A percentile compares a stretch with the other conserved stretches of the same genome.
Evolutionary conservation across 2,888 invertebrate genomes (phyloP).

Genomic region (Drosophila kuntzei): DNA sequence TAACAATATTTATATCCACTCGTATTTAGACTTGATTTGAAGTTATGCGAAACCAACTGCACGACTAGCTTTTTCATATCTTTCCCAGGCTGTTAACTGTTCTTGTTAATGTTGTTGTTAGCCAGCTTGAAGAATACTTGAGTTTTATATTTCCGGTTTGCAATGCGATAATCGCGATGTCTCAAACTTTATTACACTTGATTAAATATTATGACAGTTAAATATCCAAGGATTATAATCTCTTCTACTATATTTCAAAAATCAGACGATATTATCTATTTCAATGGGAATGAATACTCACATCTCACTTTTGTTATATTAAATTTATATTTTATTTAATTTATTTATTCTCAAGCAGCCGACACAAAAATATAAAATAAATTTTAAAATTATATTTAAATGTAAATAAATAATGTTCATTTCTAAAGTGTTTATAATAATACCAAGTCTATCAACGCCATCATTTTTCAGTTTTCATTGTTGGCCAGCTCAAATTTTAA

Average conservation of each 20-base stretch:
- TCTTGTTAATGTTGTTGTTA: slow-evolving; percentile 6
- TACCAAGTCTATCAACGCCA: background rate
- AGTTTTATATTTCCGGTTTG: slow-evolving; percentile 42
- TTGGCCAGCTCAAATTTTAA: background rate
- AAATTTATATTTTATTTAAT: no score
- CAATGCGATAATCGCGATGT: background rate
- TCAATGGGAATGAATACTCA: background rate
- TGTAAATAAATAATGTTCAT: background rate
- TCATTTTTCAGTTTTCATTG: background rate
- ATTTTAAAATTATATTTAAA: no score
- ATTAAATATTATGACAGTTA: background rate
- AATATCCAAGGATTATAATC: background rate
- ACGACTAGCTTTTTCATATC: slow-evolving; percentile 22
- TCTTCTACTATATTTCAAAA: background rate
- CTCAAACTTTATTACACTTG: background rate
- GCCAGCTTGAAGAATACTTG: background rate
- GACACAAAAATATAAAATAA: no score
- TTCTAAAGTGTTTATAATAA: background rate
- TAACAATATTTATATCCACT: slow-evolving; percentile 61
- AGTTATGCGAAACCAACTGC: slow-evolving; percentile 63
- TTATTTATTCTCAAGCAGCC: no score
- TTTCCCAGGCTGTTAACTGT: slow-evolving; percentile 28
- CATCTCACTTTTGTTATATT: background rate
- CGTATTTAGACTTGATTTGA: slow-evolving; percentile 64
- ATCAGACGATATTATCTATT: background rate